Base-by-base conservation (phyloP, 1,140 invertebrate species). In the Cyclina sinensis region DNA sequence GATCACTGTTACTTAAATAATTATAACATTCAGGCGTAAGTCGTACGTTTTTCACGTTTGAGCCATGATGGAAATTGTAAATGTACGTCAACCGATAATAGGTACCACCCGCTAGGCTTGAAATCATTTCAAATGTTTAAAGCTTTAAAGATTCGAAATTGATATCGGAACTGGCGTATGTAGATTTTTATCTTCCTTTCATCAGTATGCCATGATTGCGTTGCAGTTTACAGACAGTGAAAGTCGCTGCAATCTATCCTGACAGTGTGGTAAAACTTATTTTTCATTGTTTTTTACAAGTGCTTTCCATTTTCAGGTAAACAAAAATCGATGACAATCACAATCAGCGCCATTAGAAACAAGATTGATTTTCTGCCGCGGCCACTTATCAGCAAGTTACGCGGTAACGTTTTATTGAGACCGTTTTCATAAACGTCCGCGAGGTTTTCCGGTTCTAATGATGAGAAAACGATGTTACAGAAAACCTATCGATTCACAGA, bases 221-320 rank as follows among this genome's bases (percentile, higher is more conserved):
- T 30, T 0, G n/a, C 39, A 62, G 54, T 0, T 81, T 65, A 27
- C 2, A 59, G 5, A 65, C 37, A 81, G 51, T 62, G 59, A 39
- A 1, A 65, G 32, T 65, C 12, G 48, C 14, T 43, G 51, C 18
- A 24, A 59, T 59, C 39, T 30, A 21, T 62, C 9, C 7, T 21
- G n/a, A 59, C 30, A 32, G 3, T 24, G 32, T 12, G 59, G 78
- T n/a, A 32, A 80, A 62, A 9, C 14, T 37, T 54, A 80, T 51
- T 57, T 59, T 46, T 73, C 24, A 32, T 79, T 79, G 30, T 54
- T 65, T 43, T 78, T 78, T 78, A 54, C 48, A 78, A 78, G 74
- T 78, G 74, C 46, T 54, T 78, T 78, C 74, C 74, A 78, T 78
- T 78, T 78, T 57, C 74, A 51, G 74, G 74, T 78, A 78, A 51